Percentiles rank a stretch among this genome's conserved stretches.
Evolutionary conservation across 2,113 vertebrate genomes (phyloP).

Genomic region (Propithecus coquereli): DNA sequence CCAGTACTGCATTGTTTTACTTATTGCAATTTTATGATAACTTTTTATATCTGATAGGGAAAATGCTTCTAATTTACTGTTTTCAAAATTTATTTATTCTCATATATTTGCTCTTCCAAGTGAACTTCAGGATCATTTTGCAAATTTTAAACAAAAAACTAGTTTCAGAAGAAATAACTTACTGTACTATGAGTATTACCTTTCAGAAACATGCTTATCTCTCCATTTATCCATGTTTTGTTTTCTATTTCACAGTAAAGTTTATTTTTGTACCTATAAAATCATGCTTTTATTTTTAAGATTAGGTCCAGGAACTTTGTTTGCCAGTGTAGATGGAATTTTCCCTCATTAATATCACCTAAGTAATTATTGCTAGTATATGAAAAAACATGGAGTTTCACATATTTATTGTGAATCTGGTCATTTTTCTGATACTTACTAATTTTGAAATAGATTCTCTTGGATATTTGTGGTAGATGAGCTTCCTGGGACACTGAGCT

Average conservation of each 20-base stretch:
- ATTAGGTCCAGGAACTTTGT: background rate
- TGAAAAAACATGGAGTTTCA: background rate
- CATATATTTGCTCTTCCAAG: background rate
- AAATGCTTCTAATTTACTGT: background rate
- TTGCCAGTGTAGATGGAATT: background rate
- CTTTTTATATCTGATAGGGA: background rate
- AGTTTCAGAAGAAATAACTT: conserved; percentile 6
- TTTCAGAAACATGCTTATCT: background rate
- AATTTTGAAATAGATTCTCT: background rate
- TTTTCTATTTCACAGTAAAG: conserved; percentile 1
- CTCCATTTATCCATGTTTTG: background rate
- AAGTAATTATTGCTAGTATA: background rate
- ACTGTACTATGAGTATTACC: background rate
- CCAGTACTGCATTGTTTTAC: background rate
- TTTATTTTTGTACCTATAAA: background rate
- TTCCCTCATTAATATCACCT: background rate
- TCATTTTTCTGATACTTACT: background rate
- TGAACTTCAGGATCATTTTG: background rate
- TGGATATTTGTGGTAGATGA: background rate
- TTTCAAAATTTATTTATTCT: conserved; percentile 23
- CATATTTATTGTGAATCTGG: background rate
- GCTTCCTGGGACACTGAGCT: background rate
- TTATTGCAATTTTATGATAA: background rate
- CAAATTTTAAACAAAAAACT: background rate
- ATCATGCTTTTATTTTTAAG: background rate